These are phyloP conservation scores for Candoia aspera DNA, from an alignment of 2,113 vertebrate species.

Conservation along the genomic window DNA sequence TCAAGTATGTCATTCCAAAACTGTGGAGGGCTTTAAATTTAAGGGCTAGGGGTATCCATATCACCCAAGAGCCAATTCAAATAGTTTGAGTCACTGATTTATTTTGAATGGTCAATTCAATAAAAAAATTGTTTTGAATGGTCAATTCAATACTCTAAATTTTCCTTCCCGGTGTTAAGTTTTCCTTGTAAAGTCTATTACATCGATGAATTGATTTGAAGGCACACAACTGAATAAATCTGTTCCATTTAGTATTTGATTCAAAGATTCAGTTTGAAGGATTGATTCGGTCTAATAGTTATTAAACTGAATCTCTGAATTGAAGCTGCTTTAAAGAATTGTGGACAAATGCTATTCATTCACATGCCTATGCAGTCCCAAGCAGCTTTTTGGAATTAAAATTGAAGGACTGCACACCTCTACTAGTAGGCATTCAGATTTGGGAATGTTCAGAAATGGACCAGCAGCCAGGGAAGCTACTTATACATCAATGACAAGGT, in stretches of 20 bases:
- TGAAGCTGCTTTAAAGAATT: background rate
- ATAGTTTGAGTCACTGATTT: background rate
- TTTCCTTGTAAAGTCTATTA: background rate
- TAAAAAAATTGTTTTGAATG: too few species aligned
- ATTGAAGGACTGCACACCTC: background rate
- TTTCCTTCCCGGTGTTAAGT: too few species aligned
- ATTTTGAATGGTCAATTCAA: background rate
- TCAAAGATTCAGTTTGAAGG: background rate
- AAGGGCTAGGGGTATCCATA: background rate
- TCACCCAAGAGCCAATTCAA: background rate
- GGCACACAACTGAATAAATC: background rate
- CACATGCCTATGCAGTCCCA: background rate
- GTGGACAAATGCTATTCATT: background rate
- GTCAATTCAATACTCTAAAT: too few species aligned
- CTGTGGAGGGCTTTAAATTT: background rate
- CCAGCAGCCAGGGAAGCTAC: too few species aligned
- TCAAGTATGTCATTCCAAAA: background rate
- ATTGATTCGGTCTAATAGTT: background rate
- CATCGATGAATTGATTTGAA: background rate
- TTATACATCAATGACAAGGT: background rate
- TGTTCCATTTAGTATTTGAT: background rate
- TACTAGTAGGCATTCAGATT: background rate
- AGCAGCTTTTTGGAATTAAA: background rate
- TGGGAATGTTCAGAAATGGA: background rate
- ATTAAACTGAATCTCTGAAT: background rate